Evolutionary conservation across 2,888 invertebrate species (phyloP).

Genomic region (Mycogona germanica): DNA sequence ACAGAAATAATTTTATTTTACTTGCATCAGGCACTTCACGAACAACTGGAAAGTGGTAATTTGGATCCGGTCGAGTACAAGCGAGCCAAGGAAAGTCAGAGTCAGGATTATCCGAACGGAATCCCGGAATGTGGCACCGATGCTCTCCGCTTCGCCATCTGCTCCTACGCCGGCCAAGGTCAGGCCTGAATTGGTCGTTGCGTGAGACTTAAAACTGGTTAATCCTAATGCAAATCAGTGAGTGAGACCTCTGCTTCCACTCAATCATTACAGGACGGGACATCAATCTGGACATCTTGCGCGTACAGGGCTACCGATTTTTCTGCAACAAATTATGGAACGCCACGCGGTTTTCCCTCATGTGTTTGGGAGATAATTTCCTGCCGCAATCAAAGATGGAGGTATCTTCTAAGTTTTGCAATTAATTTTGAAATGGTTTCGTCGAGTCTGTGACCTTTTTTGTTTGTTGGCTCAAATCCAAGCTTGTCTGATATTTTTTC

Average conservation of each 20-base stretch:
- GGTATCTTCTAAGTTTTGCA: too few relatives aligned
- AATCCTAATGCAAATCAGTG: too few relatives aligned
- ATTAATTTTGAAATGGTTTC: too few relatives aligned
- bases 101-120: conserved; percentile 58
- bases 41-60: conserved; percentile 61
- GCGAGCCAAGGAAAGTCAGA: conserved; percentile 52
- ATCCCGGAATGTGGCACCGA: conserved; percentile 96
- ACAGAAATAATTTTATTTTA: neutral
- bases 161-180: conserved; percentile 73
- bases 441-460: too few relatives aligned
- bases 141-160: conserved; percentile 80
- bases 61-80: conserved; percentile 72
- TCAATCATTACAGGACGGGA: conserved; percentile 52
- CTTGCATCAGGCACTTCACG: conserved; percentile 46
- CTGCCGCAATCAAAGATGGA: conserved; percentile 21
- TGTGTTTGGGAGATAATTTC: conserved; percentile 30
- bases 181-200: too few relatives aligned
- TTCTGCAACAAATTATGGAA: conserved; percentile 99
- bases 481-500: too few relatives aligned
- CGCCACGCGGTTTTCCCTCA: conserved; percentile 81
- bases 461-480: too few relatives aligned
- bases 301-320: conserved; percentile 87
- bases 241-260: too few relatives aligned
- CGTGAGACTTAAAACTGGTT: too few relatives aligned
- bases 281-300: conserved; percentile 89